Evolutionary conservation across 2,113 vertebrate species (phyloP).

Genomic region (Ondatra zibethicus): DNA sequence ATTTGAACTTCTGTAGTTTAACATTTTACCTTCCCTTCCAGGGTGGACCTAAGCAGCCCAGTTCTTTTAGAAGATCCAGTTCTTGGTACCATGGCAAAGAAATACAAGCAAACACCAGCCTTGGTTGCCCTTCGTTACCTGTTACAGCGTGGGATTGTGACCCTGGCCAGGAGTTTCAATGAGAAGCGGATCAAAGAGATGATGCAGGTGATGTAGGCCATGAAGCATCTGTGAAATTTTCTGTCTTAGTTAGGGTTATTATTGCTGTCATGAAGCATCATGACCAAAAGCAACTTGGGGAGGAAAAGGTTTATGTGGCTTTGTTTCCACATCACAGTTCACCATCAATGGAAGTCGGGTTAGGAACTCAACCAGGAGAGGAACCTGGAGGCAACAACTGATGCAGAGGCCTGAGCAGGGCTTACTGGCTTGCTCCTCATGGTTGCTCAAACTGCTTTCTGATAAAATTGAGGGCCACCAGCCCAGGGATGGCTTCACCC

Average conservation of each 20-base stretch:
- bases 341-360: background rate
- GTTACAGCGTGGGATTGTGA: constrained; percentile 24
- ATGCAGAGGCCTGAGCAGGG: too few species aligned
- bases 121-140: constrained; percentile 30
- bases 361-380: background rate
- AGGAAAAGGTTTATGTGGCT: too few species aligned
- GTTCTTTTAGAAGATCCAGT: constrained; percentile 48
- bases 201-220: too few species aligned
- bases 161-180: background rate
- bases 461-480: background rate
- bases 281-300: too few species aligned
- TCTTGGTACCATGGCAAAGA: constrained; percentile 26
- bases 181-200: too few species aligned
- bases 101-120: background rate
- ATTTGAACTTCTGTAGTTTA: background rate
- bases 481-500: background rate
- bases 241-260: too few species aligned
- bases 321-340: background rate
- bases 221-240: too few species aligned
- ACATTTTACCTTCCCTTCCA: background rate
- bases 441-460: background rate
- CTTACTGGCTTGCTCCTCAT: background rate
- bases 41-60: constrained; percentile 3
- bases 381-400: background rate
- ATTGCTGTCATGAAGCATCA: too few species aligned